phyloP scores from a whole-genome alignment of 2,888 invertebrate genomes.

The Miltochrista miniata region DNA sequence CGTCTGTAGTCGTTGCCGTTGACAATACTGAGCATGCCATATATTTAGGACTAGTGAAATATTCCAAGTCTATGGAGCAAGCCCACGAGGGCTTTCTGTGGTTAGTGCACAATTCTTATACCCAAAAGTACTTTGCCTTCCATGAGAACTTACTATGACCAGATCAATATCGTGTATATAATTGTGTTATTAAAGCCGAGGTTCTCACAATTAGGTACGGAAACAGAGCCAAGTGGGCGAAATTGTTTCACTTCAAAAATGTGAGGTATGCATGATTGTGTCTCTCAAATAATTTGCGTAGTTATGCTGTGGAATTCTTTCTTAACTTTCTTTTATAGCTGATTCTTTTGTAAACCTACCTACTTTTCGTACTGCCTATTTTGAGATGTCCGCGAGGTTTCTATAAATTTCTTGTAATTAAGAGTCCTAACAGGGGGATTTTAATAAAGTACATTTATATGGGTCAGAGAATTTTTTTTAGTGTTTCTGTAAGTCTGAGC shows the following conservation, averaged over 20 bases:
- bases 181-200: constrained; percentile 36
- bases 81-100: too few species aligned
- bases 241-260: not conserved
- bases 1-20: too few species aligned
- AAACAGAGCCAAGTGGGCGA: not conserved
- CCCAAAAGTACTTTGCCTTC: constrained; percentile 28
- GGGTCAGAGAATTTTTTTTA: too few species aligned
- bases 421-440: too few species aligned
- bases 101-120: constrained; percentile 17
- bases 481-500: too few species aligned
- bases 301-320: not conserved
- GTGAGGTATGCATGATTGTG: not conserved
- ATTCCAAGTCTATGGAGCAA: too few species aligned
- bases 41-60: too few species aligned
- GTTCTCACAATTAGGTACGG: constrained; percentile 3
- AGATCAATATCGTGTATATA: constrained; percentile 40
- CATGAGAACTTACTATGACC: constrained; percentile 38
- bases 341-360: not conserved
- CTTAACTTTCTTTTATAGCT: not conserved
- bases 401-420: too few species aligned
- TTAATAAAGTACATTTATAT: too few species aligned
- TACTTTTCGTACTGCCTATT: not conserved
- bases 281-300: not conserved
- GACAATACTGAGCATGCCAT: too few species aligned
- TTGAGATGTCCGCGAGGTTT: too few species aligned